Conservation (phyloP, 2,797 vertebrate species). For the Myripristis murdjan region DNA sequence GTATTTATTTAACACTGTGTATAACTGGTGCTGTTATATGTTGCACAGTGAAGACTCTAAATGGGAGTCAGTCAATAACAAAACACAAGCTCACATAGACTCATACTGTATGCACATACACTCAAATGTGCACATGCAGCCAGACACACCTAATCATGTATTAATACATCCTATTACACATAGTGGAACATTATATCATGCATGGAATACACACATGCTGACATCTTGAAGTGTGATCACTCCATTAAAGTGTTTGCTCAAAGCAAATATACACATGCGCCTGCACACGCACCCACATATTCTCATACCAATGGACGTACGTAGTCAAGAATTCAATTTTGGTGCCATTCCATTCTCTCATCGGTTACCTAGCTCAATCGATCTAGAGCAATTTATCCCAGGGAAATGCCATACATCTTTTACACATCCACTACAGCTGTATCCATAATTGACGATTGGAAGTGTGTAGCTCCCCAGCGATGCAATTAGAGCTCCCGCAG, state of each 20-base stretch:
- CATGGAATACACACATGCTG: too few species aligned
- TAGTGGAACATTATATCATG: too few species aligned
- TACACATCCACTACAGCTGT: slow-evolving; percentile 63
- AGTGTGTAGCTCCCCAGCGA: slow-evolving; percentile 58
- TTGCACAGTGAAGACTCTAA: slow-evolving; percentile 36
- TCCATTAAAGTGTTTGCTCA: too few species aligned
- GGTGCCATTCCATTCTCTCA: slow-evolving; percentile 8
- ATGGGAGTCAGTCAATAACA: too few species aligned
- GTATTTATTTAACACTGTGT: not conserved
- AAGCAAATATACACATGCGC: not conserved
- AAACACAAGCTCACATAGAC: too few species aligned
- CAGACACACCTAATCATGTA: not conserved
- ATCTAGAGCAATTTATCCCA: slow-evolving; percentile 37
- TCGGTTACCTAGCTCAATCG: slow-evolving; percentile 24
- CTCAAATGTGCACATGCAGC: not conserved
- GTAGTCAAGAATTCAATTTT: slow-evolving; percentile 15
- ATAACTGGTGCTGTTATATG: not conserved
- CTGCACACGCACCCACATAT: not conserved
- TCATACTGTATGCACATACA: too few species aligned
- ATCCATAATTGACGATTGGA: slow-evolving; percentile 73
- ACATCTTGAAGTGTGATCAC: too few species aligned
- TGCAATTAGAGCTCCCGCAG: slow-evolving; percentile 77
- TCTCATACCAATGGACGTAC: not conserved
- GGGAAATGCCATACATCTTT: slow-evolving; percentile 59
- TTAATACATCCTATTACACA: not conserved